phyloP scores from a whole-genome alignment of 1,140 invertebrate genomes.

The Drosophila funebris region DNA sequence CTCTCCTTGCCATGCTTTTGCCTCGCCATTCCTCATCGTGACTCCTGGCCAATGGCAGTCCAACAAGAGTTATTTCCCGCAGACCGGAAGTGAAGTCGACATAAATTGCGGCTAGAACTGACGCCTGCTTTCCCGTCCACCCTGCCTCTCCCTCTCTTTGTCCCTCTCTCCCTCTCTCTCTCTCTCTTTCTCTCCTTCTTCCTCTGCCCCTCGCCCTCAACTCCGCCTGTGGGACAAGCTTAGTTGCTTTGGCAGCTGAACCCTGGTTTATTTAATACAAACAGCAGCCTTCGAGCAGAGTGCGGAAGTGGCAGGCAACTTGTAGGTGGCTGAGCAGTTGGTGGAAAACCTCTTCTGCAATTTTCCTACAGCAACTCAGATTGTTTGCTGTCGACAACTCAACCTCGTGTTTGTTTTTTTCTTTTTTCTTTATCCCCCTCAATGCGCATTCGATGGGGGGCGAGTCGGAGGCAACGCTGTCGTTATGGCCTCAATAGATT shows the following conservation, averaged over 20 bases:
- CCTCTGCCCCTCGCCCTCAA: not conserved
- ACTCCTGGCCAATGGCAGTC: slow-evolving; percentile 30
- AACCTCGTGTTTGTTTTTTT: slow-evolving; percentile 30
- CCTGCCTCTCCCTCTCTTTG: not conserved
- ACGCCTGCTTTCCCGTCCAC: slow-evolving; percentile 26
- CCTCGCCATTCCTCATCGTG: not conserved
- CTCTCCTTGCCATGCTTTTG: not conserved
- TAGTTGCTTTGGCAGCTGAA: slow-evolving; percentile 41
- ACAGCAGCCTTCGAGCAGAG: slow-evolving; percentile 30
- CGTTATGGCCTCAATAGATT: slow-evolving; percentile 46
- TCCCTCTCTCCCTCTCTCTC: not conserved
- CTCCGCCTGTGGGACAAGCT: slow-evolving; percentile 9
- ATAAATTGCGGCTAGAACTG: slow-evolving; percentile 75
- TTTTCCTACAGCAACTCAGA: slow-evolving; percentile 41
- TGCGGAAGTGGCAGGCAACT: slow-evolving; percentile 25
- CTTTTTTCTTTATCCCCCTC: not conserved
- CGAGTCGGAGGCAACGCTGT: not conserved
- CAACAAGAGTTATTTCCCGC: slow-evolving; percentile 77
- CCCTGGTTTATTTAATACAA: slow-evolving; percentile 49
- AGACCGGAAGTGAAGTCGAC: slow-evolving; percentile 80
- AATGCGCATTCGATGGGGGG: slow-evolving; percentile 22
- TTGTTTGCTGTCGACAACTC: slow-evolving; percentile 49
- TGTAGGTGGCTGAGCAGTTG: slow-evolving; percentile 5
- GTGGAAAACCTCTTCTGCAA: slow-evolving; percentile 23
- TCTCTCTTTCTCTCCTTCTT: too few species aligned